phyloP scores from a whole-genome alignment of 2,888 invertebrate genomes.

The Pharmacophagus antenor region DNA sequence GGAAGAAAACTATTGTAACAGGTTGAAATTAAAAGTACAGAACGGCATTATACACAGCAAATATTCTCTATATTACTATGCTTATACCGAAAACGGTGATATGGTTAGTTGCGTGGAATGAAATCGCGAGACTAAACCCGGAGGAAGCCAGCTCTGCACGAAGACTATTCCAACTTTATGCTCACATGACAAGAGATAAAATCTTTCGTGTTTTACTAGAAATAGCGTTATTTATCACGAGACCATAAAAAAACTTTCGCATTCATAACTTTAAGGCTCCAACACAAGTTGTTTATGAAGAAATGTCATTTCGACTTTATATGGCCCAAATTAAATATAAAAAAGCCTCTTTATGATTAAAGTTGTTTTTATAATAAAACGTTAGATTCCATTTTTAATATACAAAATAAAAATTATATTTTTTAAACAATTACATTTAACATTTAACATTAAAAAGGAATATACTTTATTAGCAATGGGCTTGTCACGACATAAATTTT shows the following conservation, averaged over 20 bases:
- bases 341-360: neutral
- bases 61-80: conserved; percentile 27
- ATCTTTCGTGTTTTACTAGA: conserved; percentile 50
- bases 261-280: conserved; percentile 11
- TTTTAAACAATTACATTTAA: too few relatives aligned
- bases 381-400: too few relatives aligned
- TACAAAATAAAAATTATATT: too few relatives aligned
- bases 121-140: conserved; percentile 57
- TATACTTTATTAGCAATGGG: too few relatives aligned
- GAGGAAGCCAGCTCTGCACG: conserved; percentile 43
- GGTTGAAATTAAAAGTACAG: neutral
- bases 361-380: too few relatives aligned
- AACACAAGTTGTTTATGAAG: neutral
- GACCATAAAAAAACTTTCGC: conserved; percentile 51
- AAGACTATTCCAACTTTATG: conserved; percentile 55
- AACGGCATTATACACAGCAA: neutral
- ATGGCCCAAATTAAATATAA: neutral
- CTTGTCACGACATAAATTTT: too few relatives aligned
- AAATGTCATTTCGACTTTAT: neutral
- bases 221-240: conserved; percentile 59
- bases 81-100: conserved; percentile 16
- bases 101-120: conserved; percentile 63
- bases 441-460: too few relatives aligned
- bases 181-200: conserved; percentile 59
- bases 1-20: neutral